These are phyloP conservation scores for Balaenoptera acutorostrata DNA, from an alignment of 2,113 vertebrate genomes.

Conservation along the genomic window DNA sequence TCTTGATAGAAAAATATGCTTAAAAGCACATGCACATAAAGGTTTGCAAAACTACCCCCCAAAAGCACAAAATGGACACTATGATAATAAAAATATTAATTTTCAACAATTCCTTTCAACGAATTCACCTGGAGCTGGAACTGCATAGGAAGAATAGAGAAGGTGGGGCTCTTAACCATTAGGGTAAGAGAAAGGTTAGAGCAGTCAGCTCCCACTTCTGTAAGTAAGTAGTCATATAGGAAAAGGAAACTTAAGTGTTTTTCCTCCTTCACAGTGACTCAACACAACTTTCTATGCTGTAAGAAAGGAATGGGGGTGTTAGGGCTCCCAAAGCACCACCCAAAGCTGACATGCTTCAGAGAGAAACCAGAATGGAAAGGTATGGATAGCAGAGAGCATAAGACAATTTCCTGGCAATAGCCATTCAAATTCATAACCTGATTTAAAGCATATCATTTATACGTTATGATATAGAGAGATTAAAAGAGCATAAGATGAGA, in stretches of 20 bases:
- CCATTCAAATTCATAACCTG: not conserved
- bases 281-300: not conserved
- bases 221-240: not conserved
- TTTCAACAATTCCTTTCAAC: not conserved
- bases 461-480: not conserved
- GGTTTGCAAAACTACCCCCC: not conserved
- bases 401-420: not conserved
- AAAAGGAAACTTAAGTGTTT: not conserved
- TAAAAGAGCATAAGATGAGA: not conserved
- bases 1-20: not conserved
- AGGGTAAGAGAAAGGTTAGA: not conserved
- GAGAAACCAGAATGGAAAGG: not conserved
- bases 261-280: conserved; percentile 40
- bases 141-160: not conserved
- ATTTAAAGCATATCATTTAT: not conserved
- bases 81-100: not conserved
- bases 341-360: not conserved
- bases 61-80: not conserved
- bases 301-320: accelerated
- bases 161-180: not conserved
- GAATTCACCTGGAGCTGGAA: not conserved
- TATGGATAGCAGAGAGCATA: not conserved
- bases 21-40: not conserved
- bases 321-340: not conserved
- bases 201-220: not conserved